These are phyloP conservation scores for Drosophila subpulchrella DNA, from an alignment of 1,140 invertebrate genomes.

Conservation along the genomic window DNA sequence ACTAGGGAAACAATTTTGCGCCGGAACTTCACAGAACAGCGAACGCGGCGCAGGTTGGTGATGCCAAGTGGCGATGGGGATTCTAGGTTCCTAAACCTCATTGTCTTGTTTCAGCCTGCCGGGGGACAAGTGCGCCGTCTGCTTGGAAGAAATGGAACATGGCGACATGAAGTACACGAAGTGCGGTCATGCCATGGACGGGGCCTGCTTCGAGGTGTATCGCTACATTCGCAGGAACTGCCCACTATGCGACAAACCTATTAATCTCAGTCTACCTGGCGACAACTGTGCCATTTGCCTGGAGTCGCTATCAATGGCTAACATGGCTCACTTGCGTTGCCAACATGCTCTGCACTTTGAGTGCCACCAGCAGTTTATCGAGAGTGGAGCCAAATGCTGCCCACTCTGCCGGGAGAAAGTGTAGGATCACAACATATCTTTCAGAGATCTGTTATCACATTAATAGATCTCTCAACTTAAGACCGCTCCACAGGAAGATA, in stretches of 20 bases:
- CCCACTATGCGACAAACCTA: conserved; percentile 20
- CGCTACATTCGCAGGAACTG: conserved; percentile 21
- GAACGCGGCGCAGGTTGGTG: conserved; percentile 12
- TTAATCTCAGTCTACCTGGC: conserved; percentile 12
- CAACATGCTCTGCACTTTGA: conserved; percentile 41
- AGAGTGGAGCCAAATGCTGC: conserved; percentile 1
- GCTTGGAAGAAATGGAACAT: conserved; percentile 1
- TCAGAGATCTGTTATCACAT: neutral
- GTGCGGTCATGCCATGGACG: conserved; percentile 61
- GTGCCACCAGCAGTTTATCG: conserved; percentile 20
- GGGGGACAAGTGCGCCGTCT: conserved; percentile 47
- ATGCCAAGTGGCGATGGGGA: neutral
- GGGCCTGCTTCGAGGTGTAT: conserved; percentile 27
- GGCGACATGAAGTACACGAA: conserved; percentile 26
- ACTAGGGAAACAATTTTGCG: too few relatives aligned
- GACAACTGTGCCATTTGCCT: conserved; percentile 52
- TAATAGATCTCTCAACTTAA: neutral
- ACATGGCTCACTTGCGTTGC: conserved; percentile 38
- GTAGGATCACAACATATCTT: neutral
- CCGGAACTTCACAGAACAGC: conserved; percentile 1
- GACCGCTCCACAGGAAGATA: neutral
- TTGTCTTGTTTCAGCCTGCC: conserved; percentile 28
- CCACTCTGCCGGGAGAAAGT: conserved; percentile 25
- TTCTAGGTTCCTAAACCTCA: accelerated
- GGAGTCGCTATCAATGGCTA: neutral